Percentiles rank a stretch among this genome's conserved stretches.
These are phyloP conservation scores for Cephonodes hylas DNA, from an alignment of 2,888 invertebrate genomes.

Conservation along the genomic window DNA sequence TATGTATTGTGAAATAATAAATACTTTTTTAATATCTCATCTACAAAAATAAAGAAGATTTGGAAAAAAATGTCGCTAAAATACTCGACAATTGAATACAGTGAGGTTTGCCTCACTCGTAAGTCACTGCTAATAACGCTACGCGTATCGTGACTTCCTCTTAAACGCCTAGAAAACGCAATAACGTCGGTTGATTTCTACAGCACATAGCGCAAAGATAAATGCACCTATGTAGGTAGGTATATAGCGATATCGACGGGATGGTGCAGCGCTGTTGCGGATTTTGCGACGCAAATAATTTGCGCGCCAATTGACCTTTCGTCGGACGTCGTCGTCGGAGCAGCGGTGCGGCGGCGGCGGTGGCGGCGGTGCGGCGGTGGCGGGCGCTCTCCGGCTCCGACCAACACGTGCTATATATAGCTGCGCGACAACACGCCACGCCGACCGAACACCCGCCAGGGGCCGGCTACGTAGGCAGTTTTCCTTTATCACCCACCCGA, in stretches of 20 bases:
- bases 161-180: neutral
- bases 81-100: neutral
- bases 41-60: neutral
- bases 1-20: too few species aligned
- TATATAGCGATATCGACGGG: constrained; percentile 32
- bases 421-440: constrained; percentile 69
- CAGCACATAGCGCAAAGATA: constrained; percentile 3
- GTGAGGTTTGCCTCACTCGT: neutral
- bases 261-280: constrained; percentile 64
- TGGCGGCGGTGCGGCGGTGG: constrained; percentile 65
- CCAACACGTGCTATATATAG: constrained; percentile 79
- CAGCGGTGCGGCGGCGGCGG: constrained; percentile 57
- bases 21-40: neutral
- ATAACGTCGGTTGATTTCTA: neutral
- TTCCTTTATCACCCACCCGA: constrained; percentile 77
- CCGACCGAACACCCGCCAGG: constrained; percentile 69
- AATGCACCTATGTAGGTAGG: neutral
- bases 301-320: constrained; percentile 81
- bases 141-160: constrained; percentile 3
- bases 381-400: constrained; percentile 62
- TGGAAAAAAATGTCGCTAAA: neutral
- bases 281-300: constrained; percentile 81
- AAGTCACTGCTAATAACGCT: neutral
- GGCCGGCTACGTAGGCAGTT: constrained; percentile 77
- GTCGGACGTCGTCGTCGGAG: constrained; percentile 67